These are phyloP conservation scores for Hipposideros armiger DNA, from an alignment of 2,113 vertebrate genomes.

Conservation along the genomic window DNA sequence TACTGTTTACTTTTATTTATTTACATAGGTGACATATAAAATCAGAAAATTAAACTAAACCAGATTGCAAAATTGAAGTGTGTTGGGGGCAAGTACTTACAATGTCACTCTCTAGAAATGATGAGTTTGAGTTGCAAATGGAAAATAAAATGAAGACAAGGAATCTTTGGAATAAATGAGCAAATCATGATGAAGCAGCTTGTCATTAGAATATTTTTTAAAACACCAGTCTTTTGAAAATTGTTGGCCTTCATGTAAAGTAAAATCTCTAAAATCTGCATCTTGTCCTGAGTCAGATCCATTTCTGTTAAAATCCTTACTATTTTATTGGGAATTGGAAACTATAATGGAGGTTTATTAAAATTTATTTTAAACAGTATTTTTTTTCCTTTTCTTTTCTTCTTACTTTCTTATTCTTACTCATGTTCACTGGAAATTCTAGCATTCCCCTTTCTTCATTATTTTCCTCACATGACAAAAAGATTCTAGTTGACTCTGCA, in stretches of 20 bases:
- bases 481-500: background rate
- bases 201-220: background rate
- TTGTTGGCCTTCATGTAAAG: background rate
- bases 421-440: background rate
- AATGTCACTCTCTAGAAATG: background rate
- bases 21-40: background rate
- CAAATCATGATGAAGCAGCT: background rate
- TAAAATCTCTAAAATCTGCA: background rate
- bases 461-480: background rate
- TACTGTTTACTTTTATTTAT: background rate
- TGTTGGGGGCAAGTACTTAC: background rate
- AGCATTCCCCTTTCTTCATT: background rate
- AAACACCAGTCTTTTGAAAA: background rate
- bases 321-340: background rate
- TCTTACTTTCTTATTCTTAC: background rate
- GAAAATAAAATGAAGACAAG: slow-evolving; percentile 8
- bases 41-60: background rate
- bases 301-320: background rate
- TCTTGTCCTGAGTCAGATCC: background rate
- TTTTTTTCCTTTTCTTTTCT: no score
- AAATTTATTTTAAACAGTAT: background rate
- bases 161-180: background rate
- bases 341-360: background rate
- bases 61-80: background rate
- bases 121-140: background rate